These are phyloP conservation scores for Cataglyphis rosenhaueri DNA, from an alignment of 2,888 invertebrate species.

Conservation along the genomic window DNA sequence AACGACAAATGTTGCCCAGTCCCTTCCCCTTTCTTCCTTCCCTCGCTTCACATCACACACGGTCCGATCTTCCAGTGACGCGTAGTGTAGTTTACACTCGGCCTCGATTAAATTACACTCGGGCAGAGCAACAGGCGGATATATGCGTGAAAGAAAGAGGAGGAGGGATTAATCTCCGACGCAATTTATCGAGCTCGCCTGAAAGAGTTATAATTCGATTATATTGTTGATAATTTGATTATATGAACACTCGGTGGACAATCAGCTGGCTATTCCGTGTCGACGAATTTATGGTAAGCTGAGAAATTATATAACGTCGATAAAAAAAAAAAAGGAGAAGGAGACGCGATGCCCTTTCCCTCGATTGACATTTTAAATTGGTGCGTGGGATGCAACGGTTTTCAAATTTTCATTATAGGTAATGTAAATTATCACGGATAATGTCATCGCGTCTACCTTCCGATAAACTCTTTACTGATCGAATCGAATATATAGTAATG, in stretches of 20 bases:
- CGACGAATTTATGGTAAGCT: slow-evolving; percentile 22
- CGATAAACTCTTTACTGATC: background rate
- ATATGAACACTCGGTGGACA: slow-evolving; percentile 41
- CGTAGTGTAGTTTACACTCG: slow-evolving; percentile 50
- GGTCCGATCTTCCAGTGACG: slow-evolving; percentile 36
- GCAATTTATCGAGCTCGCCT: slow-evolving; percentile 51
- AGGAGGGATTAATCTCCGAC: slow-evolving; percentile 49
- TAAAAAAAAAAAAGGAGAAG: slow-evolving; percentile 10
- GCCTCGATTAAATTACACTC: slow-evolving; percentile 50
- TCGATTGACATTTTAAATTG: slow-evolving; percentile 5
- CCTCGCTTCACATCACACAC: background rate
- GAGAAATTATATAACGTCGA: slow-evolving; percentile 21
- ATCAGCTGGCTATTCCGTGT: slow-evolving; percentile 20
- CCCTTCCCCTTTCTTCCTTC: background rate
- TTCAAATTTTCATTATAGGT: background rate
- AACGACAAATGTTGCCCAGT: slow-evolving; percentile 47
- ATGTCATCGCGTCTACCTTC: background rate
- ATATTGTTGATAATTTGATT: slow-evolving; percentile 41
- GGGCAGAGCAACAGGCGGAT: slow-evolving; percentile 47
- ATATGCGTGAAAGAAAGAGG: background rate
- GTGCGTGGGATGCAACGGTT: background rate
- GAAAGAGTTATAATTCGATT: slow-evolving; percentile 33
- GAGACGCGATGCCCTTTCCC: background rate
- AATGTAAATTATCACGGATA: background rate
- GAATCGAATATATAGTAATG: background rate